Percentiles rank a stretch among this genome's conserved stretches.
Evolutionary conservation across 2,797 vertebrate genomes (phyloP).

Genomic region (Graptemys geographica): DNA sequence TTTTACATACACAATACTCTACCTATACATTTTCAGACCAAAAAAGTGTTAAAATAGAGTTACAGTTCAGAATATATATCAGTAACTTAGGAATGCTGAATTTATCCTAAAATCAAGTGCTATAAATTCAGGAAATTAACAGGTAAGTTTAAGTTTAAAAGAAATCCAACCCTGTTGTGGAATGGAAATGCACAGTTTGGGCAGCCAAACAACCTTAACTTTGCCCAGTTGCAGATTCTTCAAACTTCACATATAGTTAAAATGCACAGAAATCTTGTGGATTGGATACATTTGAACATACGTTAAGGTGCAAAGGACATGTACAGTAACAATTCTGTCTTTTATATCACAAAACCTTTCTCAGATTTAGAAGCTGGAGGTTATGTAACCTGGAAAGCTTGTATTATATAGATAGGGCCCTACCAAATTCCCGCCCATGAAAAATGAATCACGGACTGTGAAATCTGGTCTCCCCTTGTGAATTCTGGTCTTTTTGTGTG

Average conservation of each 20-base stretch:
- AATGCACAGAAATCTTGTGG: background rate
- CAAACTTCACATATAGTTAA: background rate
- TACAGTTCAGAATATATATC: too few relatives aligned
- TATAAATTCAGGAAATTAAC: too few relatives aligned
- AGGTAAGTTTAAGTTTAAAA: background rate
- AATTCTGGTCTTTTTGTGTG: too few relatives aligned
- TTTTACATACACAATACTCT: too few relatives aligned
- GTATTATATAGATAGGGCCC: background rate
- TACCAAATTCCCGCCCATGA: too few relatives aligned
- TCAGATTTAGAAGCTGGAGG: background rate
- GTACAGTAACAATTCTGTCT: constrained; percentile 23
- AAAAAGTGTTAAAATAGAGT: too few relatives aligned
- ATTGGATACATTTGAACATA: background rate
- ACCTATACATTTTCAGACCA: too few relatives aligned
- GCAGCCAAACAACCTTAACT: background rate
- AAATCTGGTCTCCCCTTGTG: too few relatives aligned
- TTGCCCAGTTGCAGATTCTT: background rate
- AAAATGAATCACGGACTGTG: too few relatives aligned
- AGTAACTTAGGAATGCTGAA: too few relatives aligned
- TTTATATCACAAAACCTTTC: constrained; percentile 25
- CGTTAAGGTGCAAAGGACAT: too few relatives aligned
- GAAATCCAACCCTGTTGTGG: constrained; percentile 28
- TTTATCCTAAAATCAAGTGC: too few relatives aligned
- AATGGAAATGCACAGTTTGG: constrained; percentile 3
- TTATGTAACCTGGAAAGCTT: constrained; percentile 33